phyloP scores from a whole-genome alignment of 2,797 vertebrate species.

The Emys orbicularis region DNA sequence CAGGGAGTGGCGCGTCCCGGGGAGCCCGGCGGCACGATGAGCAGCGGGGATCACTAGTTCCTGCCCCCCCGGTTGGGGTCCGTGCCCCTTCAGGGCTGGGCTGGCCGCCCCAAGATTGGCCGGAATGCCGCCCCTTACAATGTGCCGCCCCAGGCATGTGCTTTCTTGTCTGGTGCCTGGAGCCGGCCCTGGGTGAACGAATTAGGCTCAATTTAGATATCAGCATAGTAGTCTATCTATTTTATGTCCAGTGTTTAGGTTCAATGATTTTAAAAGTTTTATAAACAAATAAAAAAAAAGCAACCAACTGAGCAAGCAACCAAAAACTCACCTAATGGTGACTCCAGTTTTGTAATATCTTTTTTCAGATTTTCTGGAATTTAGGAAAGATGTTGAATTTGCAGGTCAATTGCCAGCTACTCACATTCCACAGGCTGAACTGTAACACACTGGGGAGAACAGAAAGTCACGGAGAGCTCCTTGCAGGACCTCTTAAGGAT shows the following conservation, averaged over 20 bases:
- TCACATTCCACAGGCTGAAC: slow-evolving; percentile 4
- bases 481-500: slow-evolving; percentile 20
- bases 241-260: background rate
- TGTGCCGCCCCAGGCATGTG: no score
- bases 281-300: background rate
- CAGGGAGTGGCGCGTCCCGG: no score
- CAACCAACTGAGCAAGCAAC: background rate
- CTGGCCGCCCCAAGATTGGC: no score
- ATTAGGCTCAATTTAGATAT: background rate
- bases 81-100: no score
- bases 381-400: background rate
- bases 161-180: no score
- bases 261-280: background rate
- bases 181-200: background rate
- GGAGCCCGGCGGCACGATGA: no score
- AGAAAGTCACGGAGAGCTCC: background rate
- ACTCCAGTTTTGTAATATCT: background rate
- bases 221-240: background rate
- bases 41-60: no score
- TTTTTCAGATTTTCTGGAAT: background rate
- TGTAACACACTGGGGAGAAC: background rate
- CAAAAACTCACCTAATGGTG: background rate
- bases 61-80: no score
- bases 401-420: slow-evolving; percentile 5
- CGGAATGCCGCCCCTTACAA: no score